Evolutionary conservation across 1,140 invertebrate genomes (phyloP).

Genomic region (Drosophila lowei): DNA sequence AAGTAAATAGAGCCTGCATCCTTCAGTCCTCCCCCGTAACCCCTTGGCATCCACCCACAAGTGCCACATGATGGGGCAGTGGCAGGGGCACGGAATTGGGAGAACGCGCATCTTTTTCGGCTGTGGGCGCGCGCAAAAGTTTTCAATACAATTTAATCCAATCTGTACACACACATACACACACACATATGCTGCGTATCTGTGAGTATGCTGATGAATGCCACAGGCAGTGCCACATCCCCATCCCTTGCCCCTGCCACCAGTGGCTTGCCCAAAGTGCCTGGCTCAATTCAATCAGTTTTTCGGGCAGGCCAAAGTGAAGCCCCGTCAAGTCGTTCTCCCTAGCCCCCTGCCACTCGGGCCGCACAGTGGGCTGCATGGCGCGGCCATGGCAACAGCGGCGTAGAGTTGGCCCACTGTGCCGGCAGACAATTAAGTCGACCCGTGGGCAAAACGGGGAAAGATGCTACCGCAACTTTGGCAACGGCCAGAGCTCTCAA

Average conservation of each 20-base stretch:
- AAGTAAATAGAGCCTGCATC: slow-evolving; percentile 81
- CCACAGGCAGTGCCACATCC: slow-evolving; percentile 8
- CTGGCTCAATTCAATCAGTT: slow-evolving; percentile 43
- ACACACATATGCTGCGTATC: not conserved
- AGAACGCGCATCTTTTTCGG: slow-evolving; percentile 27
- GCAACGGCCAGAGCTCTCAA: slow-evolving; percentile 9
- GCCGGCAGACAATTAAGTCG: slow-evolving; percentile 52
- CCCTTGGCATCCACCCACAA: not conserved
- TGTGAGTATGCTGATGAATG: slow-evolving; percentile 11
- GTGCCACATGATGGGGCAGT: no score
- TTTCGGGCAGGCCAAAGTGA: slow-evolving; percentile 14
- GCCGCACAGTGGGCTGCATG: slow-evolving; percentile 13
- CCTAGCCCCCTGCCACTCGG: not conserved
- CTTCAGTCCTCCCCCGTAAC: slow-evolving; percentile 25
- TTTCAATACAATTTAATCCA: slow-evolving; percentile 74
- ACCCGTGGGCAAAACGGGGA: slow-evolving; percentile 32
- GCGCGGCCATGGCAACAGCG: no score
- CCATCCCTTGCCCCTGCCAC: not conserved
- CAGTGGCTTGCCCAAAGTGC: slow-evolving; percentile 29
- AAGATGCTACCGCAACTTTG: slow-evolving; percentile 44
- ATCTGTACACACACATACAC: slow-evolving; percentile 32
- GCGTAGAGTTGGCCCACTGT: slow-evolving; percentile 32
- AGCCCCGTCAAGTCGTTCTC: slow-evolving; percentile 5
- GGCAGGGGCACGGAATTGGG: not conserved
- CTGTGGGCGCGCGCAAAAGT: slow-evolving; percentile 42